Evolutionary conservation across 2,888 invertebrate species (phyloP).

Genomic region (Gastracanthus pulcherrimus): DNA sequence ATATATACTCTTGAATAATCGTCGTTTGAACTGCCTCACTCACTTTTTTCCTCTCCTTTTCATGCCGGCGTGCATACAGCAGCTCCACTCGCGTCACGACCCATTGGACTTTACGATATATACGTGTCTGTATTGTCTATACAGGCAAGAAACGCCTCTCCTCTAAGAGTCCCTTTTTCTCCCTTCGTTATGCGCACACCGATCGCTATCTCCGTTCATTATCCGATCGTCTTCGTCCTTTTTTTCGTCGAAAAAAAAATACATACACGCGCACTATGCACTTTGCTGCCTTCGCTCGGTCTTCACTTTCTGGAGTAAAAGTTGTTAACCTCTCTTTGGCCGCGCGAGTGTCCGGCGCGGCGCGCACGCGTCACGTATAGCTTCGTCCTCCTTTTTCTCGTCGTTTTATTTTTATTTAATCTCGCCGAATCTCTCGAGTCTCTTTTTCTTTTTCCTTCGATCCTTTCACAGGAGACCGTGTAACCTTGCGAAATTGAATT

Average conservation of each 20-base stretch:
- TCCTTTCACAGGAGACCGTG: slow-evolving; percentile 34
- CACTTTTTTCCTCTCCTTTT: background rate
- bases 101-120: background rate
- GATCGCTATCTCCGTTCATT: background rate
- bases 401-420: slow-evolving; percentile 8
- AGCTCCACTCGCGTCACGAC: slow-evolving; percentile 9
- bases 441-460: background rate
- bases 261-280: background rate
- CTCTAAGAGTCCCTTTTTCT: too few relatives aligned
- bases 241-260: background rate
- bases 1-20: slow-evolving; percentile 14
- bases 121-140: background rate
- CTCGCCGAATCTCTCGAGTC: background rate
- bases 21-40: slow-evolving; percentile 23
- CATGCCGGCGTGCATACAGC: too few relatives aligned
- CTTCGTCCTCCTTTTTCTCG: slow-evolving; percentile 27
- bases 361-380: background rate
- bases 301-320: slow-evolving; percentile 52
- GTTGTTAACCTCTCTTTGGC: slow-evolving; percentile 39
- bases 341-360: background rate
- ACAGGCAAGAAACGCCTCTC: too few relatives aligned
- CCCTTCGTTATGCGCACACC: too few relatives aligned
- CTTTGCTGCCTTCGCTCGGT: background rate
- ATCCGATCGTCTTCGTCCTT: background rate
- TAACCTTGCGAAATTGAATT: slow-evolving; percentile 45